Percentiles rank a stretch among this genome's conserved stretches.
These are phyloP conservation scores for Holacanthus passer DNA, from an alignment of 2,113 vertebrate genomes.

Conservation along the genomic window DNA sequence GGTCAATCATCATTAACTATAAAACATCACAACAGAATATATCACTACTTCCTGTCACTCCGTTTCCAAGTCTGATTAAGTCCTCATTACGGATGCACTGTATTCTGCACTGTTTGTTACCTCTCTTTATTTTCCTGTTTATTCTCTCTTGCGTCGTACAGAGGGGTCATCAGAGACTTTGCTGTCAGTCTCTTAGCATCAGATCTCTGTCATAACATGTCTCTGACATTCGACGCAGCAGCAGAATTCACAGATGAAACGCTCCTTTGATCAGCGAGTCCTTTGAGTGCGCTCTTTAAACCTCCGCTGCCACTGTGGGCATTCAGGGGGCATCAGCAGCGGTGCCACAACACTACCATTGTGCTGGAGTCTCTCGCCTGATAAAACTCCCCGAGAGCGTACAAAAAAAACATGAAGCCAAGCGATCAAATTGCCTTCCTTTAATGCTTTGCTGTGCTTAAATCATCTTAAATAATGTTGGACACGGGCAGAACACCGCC, in stretches of 20 bases:
- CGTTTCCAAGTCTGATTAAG: not conserved
- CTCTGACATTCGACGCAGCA: constrained; percentile 64
- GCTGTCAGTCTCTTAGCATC: constrained; percentile 71
- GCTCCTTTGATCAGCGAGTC: constrained; percentile 75
- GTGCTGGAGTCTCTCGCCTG: constrained; percentile 43
- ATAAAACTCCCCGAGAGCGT: constrained; percentile 35
- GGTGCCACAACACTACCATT: constrained; percentile 65
- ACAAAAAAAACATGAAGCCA: constrained; percentile 43
- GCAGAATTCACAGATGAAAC: constrained; percentile 79
- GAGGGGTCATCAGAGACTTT: constrained; percentile 62
- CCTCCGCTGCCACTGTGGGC: constrained; percentile 69
- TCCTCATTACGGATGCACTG: not conserved
- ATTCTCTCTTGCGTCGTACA: constrained; percentile 45
- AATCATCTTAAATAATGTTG: constrained; percentile 57
- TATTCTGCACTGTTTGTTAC: constrained; percentile 23
- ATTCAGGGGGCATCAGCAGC: constrained; percentile 73
- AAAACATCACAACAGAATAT: too few species aligned
- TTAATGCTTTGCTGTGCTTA: constrained; percentile 47
- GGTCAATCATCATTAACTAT: too few species aligned
- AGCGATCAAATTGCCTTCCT: constrained; percentile 53
- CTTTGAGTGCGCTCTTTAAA: constrained; percentile 79
- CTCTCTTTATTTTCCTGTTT: constrained; percentile 56
- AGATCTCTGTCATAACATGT: constrained; percentile 68
- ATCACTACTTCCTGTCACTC: too few species aligned
- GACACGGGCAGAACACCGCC: constrained; percentile 44